Evolutionary conservation across 1,140 invertebrate genomes (phyloP).

Genomic region (Dermatophagoides farinae): DNA sequence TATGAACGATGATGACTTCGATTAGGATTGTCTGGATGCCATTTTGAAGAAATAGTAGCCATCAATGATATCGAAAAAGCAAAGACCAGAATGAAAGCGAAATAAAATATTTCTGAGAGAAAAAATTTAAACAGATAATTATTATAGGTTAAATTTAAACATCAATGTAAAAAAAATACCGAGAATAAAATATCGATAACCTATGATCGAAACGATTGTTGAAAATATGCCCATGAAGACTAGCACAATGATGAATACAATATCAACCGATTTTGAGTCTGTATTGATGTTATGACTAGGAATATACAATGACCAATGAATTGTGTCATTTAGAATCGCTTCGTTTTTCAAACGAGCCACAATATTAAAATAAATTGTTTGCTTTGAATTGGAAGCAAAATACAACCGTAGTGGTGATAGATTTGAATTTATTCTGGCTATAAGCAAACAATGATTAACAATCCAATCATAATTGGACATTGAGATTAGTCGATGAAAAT

Average conservation of each 20-base stretch:
- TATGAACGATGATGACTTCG: neutral
- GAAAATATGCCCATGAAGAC: neutral
- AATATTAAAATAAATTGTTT: too few relatives aligned
- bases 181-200: conserved; percentile 6
- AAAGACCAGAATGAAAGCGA: neutral
- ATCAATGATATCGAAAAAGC: neutral
- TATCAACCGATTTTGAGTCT: neutral
- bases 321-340: neutral
- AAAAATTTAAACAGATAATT: neutral
- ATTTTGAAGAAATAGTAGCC: neutral
- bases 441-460: neutral
- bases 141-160: neutral
- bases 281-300: conserved; percentile 1
- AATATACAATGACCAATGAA: neutral
- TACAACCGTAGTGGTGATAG: neutral
- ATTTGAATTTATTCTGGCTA: neutral
- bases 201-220: conserved; percentile 1
- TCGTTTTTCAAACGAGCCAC: too few relatives aligned
- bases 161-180: neutral
- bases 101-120: conserved; percentile 7
- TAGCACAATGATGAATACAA: neutral
- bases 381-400: too few relatives aligned
- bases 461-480: neutral
- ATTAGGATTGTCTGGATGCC: neutral
- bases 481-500: neutral